Base-by-base conservation (phyloP, 2,797 vertebrate species). In the Bradypus variegatus region DNA sequence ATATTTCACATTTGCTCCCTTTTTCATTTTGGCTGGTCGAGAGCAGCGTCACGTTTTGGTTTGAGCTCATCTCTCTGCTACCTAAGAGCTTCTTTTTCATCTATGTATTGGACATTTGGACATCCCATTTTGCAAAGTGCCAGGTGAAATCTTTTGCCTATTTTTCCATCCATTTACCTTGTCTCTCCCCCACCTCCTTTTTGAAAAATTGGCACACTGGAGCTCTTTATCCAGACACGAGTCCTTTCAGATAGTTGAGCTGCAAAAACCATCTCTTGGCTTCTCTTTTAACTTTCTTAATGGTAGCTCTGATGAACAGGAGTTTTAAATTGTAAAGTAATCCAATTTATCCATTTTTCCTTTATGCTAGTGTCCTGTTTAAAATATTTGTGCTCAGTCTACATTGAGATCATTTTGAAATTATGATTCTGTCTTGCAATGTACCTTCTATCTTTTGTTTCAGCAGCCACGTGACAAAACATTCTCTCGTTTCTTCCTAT, bases 341-440 rank as follows among this genome's bases (percentile, higher is more conserved):
- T 13, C 50, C 21, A 1, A 3, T 4, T 2, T n/a, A 19, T 31
- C 55, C 0, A 9, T 33, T 19, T 50, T 19, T 13, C 23, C 36
- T 87, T 12, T 15, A 6, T 2, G 8, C n/a, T 0, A 2, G 38
- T 14, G 18, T 23, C 55, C 19, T 15, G 21, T 33, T 64, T 5
- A 7, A 23, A 45, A 27, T 48, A 48, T 8, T 8, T 27, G 2
- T 27, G 41, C 72, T 27, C 12, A 8, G 11, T 25, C 14, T 33
- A 8, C 33, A 0, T 1, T 2, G 55, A 29, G 65, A 38, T 1
- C 25, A 5, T 1, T 36, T 62, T 53, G 91, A 53, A 55, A 65
- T 31, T 2, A 1, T 0, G 23, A 6, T 16, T 8, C 23, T 4
- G 38, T 60, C 13, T 11, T 0, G 15, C 12, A 0, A 2, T 0